Evolutionary conservation across 2,888 invertebrate genomes (phyloP).

Genomic region (Panopea generosa): DNA sequence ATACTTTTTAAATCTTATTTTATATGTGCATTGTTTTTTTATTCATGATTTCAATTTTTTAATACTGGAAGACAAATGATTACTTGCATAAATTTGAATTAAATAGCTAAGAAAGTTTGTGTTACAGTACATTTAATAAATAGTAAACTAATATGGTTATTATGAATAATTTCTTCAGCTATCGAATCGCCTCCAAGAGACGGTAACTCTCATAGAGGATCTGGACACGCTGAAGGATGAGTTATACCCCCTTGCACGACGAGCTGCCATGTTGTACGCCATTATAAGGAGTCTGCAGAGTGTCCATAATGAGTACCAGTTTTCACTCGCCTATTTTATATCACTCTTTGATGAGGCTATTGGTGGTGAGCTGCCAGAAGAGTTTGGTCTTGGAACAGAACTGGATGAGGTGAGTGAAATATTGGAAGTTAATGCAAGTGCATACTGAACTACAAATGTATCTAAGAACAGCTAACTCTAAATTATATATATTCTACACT

Average conservation of each 20-base stretch:
- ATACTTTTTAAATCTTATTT: too few species aligned
- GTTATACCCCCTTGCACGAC: constrained; percentile 80
- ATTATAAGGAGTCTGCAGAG: constrained; percentile 78
- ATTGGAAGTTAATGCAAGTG: not conserved
- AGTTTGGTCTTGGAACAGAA: constrained; percentile 58
- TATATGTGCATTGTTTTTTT: too few species aligned
- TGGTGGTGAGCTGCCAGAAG: constrained; percentile 79
- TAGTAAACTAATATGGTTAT: too few species aligned
- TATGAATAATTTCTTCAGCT: constrained; percentile 62
- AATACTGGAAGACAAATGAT: too few species aligned
- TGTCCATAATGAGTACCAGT: constrained; percentile 82
- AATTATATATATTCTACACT: too few species aligned
- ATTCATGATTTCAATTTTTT: too few species aligned
- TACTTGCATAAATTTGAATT: too few species aligned
- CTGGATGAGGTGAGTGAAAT: constrained; percentile 54
- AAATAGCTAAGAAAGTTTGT: too few species aligned
- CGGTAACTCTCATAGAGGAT: constrained; percentile 74
- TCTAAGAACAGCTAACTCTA: too few species aligned
- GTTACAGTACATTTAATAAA: too few species aligned
- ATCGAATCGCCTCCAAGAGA: constrained; percentile 75
- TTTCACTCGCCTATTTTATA: constrained; percentile 82
- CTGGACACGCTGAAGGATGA: constrained; percentile 81
- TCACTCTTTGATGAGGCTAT: constrained; percentile 83
- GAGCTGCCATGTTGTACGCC: constrained; percentile 82
- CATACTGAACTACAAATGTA: constrained; percentile 1